phyloP scores from a whole-genome alignment of 2,888 invertebrate species.

The Emmelina monodactyla region DNA sequence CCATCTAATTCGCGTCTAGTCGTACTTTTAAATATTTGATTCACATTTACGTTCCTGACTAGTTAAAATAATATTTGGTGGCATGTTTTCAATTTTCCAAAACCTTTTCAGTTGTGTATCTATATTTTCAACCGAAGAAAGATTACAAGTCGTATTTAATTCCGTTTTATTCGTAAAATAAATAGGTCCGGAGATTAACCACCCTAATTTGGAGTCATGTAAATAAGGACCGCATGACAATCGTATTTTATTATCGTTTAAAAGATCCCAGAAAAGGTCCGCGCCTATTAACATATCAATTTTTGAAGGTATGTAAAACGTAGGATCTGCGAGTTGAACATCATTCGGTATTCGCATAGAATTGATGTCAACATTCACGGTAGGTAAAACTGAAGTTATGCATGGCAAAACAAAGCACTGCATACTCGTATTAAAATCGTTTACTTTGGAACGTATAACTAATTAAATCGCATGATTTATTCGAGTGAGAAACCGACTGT shows the following conservation, averaged over 20 bases:
- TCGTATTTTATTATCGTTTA: background rate
- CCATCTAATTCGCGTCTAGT: too few species aligned
- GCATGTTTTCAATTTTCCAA: too few species aligned
- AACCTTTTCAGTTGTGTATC: too few species aligned
- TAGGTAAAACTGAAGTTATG: background rate
- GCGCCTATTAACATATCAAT: background rate
- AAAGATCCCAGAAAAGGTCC: background rate
- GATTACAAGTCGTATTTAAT: too few species aligned
- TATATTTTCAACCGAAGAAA: too few species aligned
- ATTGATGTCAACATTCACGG: background rate
- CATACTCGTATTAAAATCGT: background rate
- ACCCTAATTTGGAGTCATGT: background rate
- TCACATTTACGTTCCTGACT: too few species aligned
- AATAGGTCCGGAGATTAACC: background rate
- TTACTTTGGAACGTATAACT: background rate
- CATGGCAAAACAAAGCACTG: background rate
- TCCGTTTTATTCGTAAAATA: too few species aligned
- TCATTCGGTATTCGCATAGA: background rate
- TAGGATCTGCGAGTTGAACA: background rate
- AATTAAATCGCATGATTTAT: background rate
- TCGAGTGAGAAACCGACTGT: background rate
- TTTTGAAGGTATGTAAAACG: background rate
- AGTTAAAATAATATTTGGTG: too few species aligned
- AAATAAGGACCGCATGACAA: background rate
- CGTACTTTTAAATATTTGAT: too few species aligned